Evolutionary conservation across 2,113 vertebrate species (phyloP), one percentile per base, ranked within the genome.

Genomic region (Poicephalus meyeri): DNA sequence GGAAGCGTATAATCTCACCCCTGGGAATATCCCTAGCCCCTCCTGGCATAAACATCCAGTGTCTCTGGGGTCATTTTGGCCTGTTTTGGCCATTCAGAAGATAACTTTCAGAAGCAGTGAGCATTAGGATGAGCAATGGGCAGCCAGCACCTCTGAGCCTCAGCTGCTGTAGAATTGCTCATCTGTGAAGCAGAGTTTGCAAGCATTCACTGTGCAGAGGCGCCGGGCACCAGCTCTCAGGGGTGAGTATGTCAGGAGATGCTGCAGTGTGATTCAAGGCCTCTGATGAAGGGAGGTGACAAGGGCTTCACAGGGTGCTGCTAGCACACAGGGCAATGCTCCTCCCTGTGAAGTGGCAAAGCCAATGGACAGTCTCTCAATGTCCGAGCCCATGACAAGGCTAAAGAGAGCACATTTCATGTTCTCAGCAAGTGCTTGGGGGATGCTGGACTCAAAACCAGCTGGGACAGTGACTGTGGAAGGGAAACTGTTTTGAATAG

Each of bases 151-250:
- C 39, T 55, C 58, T 53, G 6, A 1, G 60, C 60, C 49, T 44
- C 64, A 26, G 10, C 24, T 50, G 46, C 55, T 80, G 60, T 65
- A 11, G 49, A 85, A 63, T 58, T 46, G 20, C 44, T 73, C 37
- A 24, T 17, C 6, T 4, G 28, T 23, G 42, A 21, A 79, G 25
- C 24, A 44, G 28, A 26, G 29, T 35, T 49, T 37, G 56, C 19
- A n/a, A 16, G 24, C 55, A 49, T 14, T 50, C 33, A 11, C 33
- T 0, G 0, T 2, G 9, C 6, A 2, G 17, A 13, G 49, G 52
- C 24, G 23, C 29, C 0, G 1, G 72, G 31, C 41, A 49, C 10
- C 41, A 13, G 31, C 28, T 70, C 1, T 0, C 60, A 28, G 39
- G 46, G 35, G 21, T 37, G 46, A 13, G 10, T 33, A 8, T 12